A percentile compares a stretch with the other conserved stretches of the same genome.
Conservation (phyloP, 2,113 vertebrate genomes). For the Xenus cinereus region DNA sequence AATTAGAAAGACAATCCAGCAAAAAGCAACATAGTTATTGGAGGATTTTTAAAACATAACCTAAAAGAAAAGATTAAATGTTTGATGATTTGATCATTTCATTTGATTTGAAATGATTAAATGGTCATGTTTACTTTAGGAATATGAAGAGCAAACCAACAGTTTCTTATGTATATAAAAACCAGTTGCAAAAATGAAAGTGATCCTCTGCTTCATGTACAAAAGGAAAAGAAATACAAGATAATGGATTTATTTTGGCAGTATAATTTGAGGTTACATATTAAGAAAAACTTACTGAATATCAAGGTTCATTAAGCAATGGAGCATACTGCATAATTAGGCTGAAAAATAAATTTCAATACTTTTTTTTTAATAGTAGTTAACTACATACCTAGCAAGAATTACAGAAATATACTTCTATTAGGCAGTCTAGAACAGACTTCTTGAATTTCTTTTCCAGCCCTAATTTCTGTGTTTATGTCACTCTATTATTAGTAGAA, state of each 20-base stretch:
- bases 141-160: background rate
- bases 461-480: background rate
- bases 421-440: background rate
- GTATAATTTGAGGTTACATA: background rate
- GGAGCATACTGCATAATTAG: background rate
- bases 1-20: background rate
- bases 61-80: background rate
- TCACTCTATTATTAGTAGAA: background rate
- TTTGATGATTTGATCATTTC: no score
- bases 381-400: background rate
- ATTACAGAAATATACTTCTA: background rate
- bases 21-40: background rate
- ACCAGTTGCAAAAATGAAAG: background rate
- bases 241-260: background rate
- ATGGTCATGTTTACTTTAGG: background rate
- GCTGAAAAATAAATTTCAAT: background rate
- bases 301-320: background rate
- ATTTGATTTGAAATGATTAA: no score
- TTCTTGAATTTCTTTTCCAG: background rate
- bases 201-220: background rate
- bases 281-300: background rate
- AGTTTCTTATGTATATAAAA: background rate
- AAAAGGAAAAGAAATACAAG: background rate
- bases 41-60: background rate
- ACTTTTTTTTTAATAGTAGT: background rate